Conservation (phyloP, 2,888 invertebrate genomes). For the Fragum whitleyi region DNA sequence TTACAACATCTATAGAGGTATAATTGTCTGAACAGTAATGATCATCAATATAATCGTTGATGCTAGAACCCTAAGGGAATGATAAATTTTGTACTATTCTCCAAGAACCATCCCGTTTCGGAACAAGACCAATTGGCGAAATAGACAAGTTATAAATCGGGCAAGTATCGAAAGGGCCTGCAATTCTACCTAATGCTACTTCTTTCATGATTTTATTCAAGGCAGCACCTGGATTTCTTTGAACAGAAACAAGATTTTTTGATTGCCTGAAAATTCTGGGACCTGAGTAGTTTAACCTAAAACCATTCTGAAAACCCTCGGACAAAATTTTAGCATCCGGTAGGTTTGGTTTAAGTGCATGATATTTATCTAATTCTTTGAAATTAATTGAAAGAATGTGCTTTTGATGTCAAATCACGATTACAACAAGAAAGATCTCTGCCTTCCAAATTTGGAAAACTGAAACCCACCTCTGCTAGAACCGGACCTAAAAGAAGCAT, state of each 20-base stretch:
- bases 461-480: not conserved
- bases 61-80: slow-evolving; percentile 27
- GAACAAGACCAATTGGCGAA: slow-evolving; percentile 30
- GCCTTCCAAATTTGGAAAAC: not conserved
- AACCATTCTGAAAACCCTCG: slow-evolving; percentile 31
- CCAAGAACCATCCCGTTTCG: slow-evolving; percentile 6
- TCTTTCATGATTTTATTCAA: slow-evolving; percentile 19
- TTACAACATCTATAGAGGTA: slow-evolving; percentile 33
- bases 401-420: not conserved
- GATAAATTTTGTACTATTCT: slow-evolving; percentile 37
- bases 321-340: not conserved
- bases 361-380: not conserved
- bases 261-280: not conserved
- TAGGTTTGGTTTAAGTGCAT: not conserved
- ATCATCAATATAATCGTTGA: slow-evolving; percentile 40
- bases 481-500: not conserved
- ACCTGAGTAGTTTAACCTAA: slow-evolving; percentile 9
- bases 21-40: slow-evolving; percentile 26
- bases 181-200: no score
- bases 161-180: no score
- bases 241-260: slow-evolving; percentile 32
- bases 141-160: no score
- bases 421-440: not conserved
- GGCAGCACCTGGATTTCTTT: slow-evolving; percentile 2
- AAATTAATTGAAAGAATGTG: slow-evolving; percentile 8